These are phyloP conservation scores for Agrochola litura DNA, from an alignment of 2,888 invertebrate genomes.

Conservation along the genomic window DNA sequence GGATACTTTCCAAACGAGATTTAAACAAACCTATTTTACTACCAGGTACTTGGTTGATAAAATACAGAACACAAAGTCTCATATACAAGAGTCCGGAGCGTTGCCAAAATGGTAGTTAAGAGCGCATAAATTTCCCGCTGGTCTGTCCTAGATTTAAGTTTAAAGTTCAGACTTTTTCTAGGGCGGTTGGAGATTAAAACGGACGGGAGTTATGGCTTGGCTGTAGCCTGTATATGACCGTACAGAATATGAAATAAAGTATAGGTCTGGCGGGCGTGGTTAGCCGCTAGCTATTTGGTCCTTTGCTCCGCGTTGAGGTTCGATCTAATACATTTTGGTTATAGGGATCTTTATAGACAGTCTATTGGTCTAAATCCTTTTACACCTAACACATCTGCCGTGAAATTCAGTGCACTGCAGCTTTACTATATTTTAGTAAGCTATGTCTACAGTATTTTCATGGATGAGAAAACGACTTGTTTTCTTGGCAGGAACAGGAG, in stretches of 20 bases:
- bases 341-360: not conserved
- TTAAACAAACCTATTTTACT: conserved; percentile 18
- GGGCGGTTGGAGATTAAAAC: conserved; percentile 45
- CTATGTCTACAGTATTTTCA: conserved; percentile 30
- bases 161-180: conserved; percentile 55
- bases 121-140: conserved; percentile 50
- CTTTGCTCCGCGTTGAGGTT: not conserved
- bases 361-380: conserved; percentile 22
- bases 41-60: conserved; percentile 39
- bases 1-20: conserved; percentile 14
- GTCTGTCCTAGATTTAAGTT: conserved; percentile 53
- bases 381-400: conserved; percentile 17
- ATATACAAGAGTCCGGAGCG: conserved; percentile 39
- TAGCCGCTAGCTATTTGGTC: not conserved
- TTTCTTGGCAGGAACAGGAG: conserved; percentile 19
- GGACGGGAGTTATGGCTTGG: conserved; percentile 38
- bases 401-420: conserved; percentile 40
- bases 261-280: not conserved
- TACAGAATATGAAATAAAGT: conserved; percentile 23
- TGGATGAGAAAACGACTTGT: conserved; percentile 38
- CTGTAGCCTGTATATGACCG: conserved; percentile 11
- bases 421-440: conserved; percentile 21
- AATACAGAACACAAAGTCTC: conserved; percentile 32
- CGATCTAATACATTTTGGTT: conserved; percentile 7
- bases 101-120: conserved; percentile 60